Evolutionary conservation across 2,888 invertebrate species (phyloP).

Genomic region (Ommatoiulus sabulosus): DNA sequence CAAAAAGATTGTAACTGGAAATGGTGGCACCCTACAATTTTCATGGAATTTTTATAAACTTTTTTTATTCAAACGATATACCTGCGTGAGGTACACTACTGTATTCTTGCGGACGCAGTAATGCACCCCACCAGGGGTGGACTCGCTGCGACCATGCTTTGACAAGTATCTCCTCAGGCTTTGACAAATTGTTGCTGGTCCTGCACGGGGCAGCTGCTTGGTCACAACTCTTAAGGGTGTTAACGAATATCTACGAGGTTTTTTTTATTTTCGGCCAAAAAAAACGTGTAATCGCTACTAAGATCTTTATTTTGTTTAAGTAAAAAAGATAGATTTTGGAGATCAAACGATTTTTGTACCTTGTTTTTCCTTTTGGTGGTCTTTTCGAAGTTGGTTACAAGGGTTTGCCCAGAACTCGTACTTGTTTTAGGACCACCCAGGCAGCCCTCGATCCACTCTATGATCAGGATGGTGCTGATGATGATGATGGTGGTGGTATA

Average conservation of each 20-base stretch:
- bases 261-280: not conserved
- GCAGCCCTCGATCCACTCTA: constrained; percentile 40
- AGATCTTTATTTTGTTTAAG: constrained; percentile 40
- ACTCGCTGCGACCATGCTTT: not conserved
- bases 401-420: constrained; percentile 24
- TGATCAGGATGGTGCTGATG: constrained; percentile 23
- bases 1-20: not conserved
- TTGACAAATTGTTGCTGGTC: constrained; percentile 40
- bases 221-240: constrained; percentile 36
- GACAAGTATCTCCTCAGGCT: constrained; percentile 2
- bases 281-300: constrained; percentile 24
- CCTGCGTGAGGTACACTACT: constrained; percentile 37
- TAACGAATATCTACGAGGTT: constrained; percentile 27
- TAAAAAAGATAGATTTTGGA: constrained; percentile 37
- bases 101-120: not conserved
- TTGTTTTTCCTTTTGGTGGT: constrained; percentile 34
- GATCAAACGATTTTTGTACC: constrained; percentile 40
- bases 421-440: constrained; percentile 37
- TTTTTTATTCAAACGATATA: not conserved
- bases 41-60: not conserved
- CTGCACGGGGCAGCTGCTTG: not conserved
- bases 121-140: not conserved
- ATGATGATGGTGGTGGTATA: constrained; percentile 11
- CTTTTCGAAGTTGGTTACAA: not conserved
- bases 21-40: constrained; percentile 17